Base-by-base conservation (phyloP, 2,113 vertebrate species). In the Myiagra hebetior region DNA sequence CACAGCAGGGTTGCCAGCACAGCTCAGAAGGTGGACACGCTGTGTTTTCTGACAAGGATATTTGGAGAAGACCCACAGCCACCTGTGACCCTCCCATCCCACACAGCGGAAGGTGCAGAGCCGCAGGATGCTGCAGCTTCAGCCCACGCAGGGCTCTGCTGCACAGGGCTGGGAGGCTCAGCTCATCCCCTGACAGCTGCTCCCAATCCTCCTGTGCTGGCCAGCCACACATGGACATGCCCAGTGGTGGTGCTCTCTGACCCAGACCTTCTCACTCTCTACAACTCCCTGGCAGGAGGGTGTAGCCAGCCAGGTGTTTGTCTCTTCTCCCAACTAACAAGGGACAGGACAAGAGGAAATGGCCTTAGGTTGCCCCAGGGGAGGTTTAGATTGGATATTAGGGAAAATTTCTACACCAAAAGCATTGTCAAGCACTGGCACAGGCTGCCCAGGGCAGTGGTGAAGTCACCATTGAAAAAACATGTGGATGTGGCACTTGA, bases 151-250 rank as follows among this genome's bases (percentile, higher is more conserved):
- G 33, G 47, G 64, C 65, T 42, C 46, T 65, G 65, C 86, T 24
- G 79, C 78, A 7, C 70, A 21, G 60, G 46, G 69, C 0, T 33
- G 39, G 60, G 23, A 28, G 39, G 47, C 33, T 23, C 26, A 24
- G 37, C 46, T 21, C 4, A 0, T 7, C 24, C 52, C 65, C 68
- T 55, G 44, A 2, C 1, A 47, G 1, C 37, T 12, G 55, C 5
- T 15, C 85, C 19, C 10, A 1, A 26, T 16, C 28, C 56, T 69
- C 14, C 72, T 7, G 31, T 13, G 47, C 9, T 37, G 9, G 33
- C 11, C 85, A 59, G 77, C 46, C 52, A 30, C 46, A 11, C 1
- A 2, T 2, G 7, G 56, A 22, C 30, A 0, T 55, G 53, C 41
- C 63, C 39, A 12, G 26, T 1, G 33, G 0, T 52, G 81, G 50